Conservation (phyloP, 1,140 invertebrate genomes). For the Pseudomyrmex dendroicus region DNA sequence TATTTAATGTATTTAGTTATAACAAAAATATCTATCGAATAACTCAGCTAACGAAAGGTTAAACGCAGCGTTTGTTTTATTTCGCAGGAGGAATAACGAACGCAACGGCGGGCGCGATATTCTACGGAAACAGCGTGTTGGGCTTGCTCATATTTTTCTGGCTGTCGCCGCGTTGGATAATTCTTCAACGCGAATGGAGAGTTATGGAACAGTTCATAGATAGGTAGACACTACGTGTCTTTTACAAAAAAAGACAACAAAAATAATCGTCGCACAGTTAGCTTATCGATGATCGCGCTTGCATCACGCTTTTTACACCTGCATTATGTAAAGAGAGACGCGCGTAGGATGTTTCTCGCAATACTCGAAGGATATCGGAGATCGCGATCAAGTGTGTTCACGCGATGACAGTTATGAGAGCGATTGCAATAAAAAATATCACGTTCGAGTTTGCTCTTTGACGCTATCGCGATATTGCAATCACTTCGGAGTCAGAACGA, state of each 20-base stretch:
- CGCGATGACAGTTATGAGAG: constrained; percentile 33
- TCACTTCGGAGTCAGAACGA: neutral
- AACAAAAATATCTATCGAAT: no score
- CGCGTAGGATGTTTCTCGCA: neutral
- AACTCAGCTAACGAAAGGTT: neutral
- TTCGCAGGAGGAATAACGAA: constrained; percentile 81
- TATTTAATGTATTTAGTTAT: no score
- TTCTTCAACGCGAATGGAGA: constrained; percentile 82
- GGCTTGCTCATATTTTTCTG: constrained; percentile 81
- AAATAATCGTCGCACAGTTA: neutral
- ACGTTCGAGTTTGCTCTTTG: neutral
- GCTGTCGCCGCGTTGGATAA: constrained; percentile 81
- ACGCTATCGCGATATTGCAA: neutral
- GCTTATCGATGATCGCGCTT: constrained; percentile 16
- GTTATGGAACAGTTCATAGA: constrained; percentile 82
- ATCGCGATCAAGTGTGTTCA: constrained; percentile 3
- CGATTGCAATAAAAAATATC: constrained; percentile 6
- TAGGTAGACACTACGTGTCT: constrained; percentile 67
- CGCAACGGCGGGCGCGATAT: constrained; percentile 84
- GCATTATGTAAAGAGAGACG: no score
- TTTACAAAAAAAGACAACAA: neutral
- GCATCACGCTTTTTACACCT: neutral
- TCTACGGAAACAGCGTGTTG: constrained; percentile 84
- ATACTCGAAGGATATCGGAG: neutral
- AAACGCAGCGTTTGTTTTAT: neutral